Conservation (phyloP, 2,113 vertebrate genomes). For the Gopherus flavomarginatus region DNA sequence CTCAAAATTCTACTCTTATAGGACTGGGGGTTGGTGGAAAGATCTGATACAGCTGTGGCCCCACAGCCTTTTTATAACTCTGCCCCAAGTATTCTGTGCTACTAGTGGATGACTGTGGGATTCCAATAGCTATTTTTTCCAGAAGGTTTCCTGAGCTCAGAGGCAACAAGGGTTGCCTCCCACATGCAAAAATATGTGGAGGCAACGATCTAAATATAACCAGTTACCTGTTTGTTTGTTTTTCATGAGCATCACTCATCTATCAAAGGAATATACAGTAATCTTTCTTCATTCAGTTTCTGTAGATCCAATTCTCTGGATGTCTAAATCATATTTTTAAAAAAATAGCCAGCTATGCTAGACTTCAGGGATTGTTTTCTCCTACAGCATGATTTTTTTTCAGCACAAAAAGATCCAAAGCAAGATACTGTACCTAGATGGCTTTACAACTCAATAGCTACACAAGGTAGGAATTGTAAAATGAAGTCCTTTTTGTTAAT, state of each 20-base stretch:
- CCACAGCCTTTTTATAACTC: background rate
- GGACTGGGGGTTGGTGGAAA: background rate
- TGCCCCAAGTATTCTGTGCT: background rate
- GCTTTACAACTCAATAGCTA: background rate
- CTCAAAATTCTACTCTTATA: background rate
- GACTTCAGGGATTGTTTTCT: background rate
- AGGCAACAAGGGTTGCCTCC: rapidly evolving
- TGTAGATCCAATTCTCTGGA: background rate
- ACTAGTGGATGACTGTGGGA: background rate
- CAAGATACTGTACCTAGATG: background rate
- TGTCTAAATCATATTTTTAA: background rate
- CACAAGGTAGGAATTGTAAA: background rate
- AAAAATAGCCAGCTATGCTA: background rate
- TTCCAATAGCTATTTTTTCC: background rate
- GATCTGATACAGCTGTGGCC: rapidly evolving
- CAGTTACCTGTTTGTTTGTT: background rate
- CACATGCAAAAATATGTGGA: background rate
- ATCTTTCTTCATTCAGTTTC: background rate
- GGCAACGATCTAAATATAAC: background rate
- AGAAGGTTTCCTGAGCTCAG: background rate
- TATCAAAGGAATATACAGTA: no score
- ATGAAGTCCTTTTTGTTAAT: background rate
- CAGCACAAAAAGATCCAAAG: background rate
- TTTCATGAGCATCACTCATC: background rate
- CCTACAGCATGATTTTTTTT: rapidly evolving